These are phyloP conservation scores for Nymphalis polychloros DNA, from an alignment of 2,888 invertebrate genomes.

Conservation along the genomic window DNA sequence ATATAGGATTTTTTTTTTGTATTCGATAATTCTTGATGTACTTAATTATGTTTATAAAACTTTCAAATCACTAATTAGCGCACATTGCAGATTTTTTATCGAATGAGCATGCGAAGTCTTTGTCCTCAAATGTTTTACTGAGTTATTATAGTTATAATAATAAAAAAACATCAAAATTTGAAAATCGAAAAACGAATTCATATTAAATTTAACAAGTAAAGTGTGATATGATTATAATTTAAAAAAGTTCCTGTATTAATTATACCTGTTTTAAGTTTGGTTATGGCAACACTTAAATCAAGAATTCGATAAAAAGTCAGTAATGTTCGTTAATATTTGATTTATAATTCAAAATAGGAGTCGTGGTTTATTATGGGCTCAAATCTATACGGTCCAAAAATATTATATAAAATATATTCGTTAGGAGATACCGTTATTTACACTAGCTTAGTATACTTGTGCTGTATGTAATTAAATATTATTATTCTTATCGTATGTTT, in stretches of 20 bases:
- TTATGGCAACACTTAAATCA: background rate
- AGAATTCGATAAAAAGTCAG: conserved; percentile 3
- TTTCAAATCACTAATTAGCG: background rate
- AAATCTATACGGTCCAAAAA: conserved; percentile 53
- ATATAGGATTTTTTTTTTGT: conserved; percentile 34
- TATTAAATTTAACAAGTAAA: no score
- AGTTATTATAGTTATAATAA: background rate
- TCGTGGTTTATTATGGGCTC: conserved; percentile 49
- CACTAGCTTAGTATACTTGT: conserved; percentile 65
- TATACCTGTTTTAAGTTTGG: background rate
- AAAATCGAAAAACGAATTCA: no score
- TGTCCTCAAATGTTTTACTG: no score
- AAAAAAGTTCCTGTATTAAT: no score
- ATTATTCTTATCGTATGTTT: conserved; percentile 59
- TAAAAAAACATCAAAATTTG: no score
- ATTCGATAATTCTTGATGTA: conserved; percentile 31
- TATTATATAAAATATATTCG: conserved; percentile 51
- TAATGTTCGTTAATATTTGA: conserved; percentile 11
- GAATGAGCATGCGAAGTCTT: background rate
- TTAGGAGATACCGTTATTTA: conserved; percentile 58
- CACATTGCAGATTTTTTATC: conserved; percentile 6
- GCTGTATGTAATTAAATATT: conserved; percentile 72
- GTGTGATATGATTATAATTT: no score
- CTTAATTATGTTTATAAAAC: conserved; percentile 9
- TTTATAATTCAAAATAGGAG: conserved; percentile 19